Conservation (phyloP, 1,140 invertebrate species). For the Stegodyphus dumicola region DNA sequence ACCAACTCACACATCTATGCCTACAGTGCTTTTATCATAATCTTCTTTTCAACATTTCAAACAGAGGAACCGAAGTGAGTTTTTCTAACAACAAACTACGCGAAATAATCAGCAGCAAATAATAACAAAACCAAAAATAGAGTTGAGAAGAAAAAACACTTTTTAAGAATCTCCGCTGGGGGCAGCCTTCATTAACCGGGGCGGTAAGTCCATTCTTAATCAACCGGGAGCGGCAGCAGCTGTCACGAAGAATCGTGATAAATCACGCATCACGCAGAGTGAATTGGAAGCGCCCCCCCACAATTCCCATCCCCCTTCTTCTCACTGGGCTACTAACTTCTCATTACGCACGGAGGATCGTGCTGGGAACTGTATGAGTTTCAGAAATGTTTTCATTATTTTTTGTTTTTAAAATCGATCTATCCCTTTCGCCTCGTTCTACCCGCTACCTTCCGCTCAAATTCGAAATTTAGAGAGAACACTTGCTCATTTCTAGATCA, state of each 20-base stretch:
- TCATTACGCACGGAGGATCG: slow-evolving; percentile 55
- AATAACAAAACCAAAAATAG: slow-evolving; percentile 3
- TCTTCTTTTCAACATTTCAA: no score
- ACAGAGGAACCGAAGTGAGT: no score
- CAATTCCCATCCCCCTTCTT: background rate
- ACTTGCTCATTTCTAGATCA: no score
- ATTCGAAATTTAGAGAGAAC: no score
- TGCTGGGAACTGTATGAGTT: slow-evolving; percentile 57
- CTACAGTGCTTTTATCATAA: no score
- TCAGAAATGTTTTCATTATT: slow-evolving; percentile 21
- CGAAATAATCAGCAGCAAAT: background rate
- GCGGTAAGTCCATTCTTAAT: slow-evolving; percentile 55
- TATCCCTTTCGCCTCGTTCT: no score
- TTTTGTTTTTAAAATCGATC: background rate
- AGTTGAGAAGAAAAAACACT: background rate
- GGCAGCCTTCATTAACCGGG: slow-evolving; percentile 52
- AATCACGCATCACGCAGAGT: slow-evolving; percentile 54
- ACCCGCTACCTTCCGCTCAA: no score
- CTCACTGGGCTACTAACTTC: slow-evolving; percentile 22
- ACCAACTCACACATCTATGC: no score
- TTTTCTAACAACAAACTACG: background rate
- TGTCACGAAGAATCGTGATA: slow-evolving; percentile 55
- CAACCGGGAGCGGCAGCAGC: slow-evolving; percentile 53
- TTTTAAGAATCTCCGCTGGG: slow-evolving; percentile 4
- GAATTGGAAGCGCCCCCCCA: slow-evolving; percentile 15